Evolutionary conservation across 2,888 invertebrate genomes (phyloP), one percentile per base, ranked within the genome.

Genomic region (Synergus gifuensis): DNA sequence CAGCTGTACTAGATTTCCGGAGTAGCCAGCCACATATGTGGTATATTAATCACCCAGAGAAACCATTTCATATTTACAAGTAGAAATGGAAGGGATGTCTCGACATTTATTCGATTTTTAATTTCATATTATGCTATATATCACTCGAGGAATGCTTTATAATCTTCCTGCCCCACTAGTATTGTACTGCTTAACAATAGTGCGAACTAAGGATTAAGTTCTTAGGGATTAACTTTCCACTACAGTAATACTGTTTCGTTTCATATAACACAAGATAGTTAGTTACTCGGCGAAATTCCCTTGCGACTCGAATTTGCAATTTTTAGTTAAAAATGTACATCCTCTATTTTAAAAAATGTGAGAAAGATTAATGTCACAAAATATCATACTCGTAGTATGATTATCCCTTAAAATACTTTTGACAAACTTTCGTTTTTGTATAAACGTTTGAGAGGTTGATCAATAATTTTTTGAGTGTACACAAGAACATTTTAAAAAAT

Each of bases 31-130:
- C 49, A 36, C 49, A 73, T 36, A 73, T 77, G 69, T 69, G 64
- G 54, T 78, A 83, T 83, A 83, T 83, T 83, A 83, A 83, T 83
- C 81, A 81, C 79, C 66, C 77, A 62, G 78, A 77, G 69, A 77
- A 79, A 78, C 76, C 77, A 81, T 80, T 83, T 81, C 81, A 80
- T 81, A 81, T 79, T 79, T 83, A 81, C 79, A 81, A 81, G 83
- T 81, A 78, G 78, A 77, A 67, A 77, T 77, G 78, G 46, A 66
- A 73, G 78, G 79, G 78, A 77, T 36, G n/a, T 54, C 54, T 16
- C 46, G 22, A 49, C 54, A 49, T 73, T 54, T n/a, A 36, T 73
- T 28, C n/a, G 16, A 49, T 73, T 73, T 28, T 49, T 36, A 54
- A 73, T 73, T 54, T 49, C 36, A 73, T 36, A 49, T 40, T 54